Conservation (phyloP, 2,888 invertebrate genomes). For the Brachyopa scutellaris region DNA sequence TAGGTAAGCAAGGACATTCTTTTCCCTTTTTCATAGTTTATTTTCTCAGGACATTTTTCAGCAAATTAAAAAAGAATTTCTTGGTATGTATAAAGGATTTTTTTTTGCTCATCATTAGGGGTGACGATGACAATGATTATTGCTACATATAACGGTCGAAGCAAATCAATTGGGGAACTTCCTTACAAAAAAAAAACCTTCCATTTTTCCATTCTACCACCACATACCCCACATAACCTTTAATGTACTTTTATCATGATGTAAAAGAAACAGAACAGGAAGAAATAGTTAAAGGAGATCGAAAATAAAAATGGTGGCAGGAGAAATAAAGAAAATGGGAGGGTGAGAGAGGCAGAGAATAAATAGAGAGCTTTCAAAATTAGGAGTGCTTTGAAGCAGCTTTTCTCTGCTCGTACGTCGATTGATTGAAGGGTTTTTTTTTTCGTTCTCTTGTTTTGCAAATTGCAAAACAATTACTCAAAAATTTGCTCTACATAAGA, state of each 20-base stretch:
- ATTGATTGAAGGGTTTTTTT: conserved; percentile 61
- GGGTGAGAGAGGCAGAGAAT: neutral
- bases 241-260: conserved; percentile 42
- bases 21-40: neutral
- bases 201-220: neutral
- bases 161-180: conserved; percentile 45
- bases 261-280: conserved; percentile 11
- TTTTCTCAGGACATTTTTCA: neutral
- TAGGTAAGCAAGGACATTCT: conserved; percentile 64
- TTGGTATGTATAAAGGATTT: neutral
- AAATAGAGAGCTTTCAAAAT: conserved; percentile 14
- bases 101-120: neutral
- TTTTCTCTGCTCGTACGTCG: conserved; percentile 39
- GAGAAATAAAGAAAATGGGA: neutral
- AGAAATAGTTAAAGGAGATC: conserved; percentile 24
- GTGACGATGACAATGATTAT: neutral
- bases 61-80: too few relatives aligned
- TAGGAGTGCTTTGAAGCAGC: conserved; percentile 48
- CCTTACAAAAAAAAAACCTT: conserved; percentile 12
- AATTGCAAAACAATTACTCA: conserved; percentile 41
- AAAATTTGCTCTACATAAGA: conserved; percentile 10
- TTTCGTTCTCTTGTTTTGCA: conserved; percentile 39
- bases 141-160: neutral
- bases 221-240: conserved; percentile 59
- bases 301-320: conserved; percentile 33